Percentiles rank a stretch among this genome's conserved stretches.
Conservation (phyloP, 2,888 invertebrate genomes). For the Pegoplata infirma region DNA sequence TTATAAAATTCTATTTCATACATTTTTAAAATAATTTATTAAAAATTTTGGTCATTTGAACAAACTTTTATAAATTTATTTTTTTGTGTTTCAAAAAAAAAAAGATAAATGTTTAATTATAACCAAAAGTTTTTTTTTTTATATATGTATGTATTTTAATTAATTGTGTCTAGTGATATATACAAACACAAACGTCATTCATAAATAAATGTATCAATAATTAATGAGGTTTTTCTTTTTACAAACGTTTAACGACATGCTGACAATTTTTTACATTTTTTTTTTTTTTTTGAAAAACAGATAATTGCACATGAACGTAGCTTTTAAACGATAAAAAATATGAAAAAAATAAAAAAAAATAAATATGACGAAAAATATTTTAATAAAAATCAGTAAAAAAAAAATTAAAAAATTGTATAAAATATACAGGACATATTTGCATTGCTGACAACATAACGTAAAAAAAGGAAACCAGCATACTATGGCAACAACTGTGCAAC, state of each 20-base stretch:
- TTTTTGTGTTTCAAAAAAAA: too few species aligned
- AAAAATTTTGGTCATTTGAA: too few species aligned
- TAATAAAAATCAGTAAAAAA: too few species aligned
- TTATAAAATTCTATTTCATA: too few species aligned
- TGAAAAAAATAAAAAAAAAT: neutral
- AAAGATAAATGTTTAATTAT: too few species aligned
- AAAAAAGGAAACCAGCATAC: neutral
- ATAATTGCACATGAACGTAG: neutral
- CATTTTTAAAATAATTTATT: too few species aligned
- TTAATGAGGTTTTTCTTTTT: neutral
- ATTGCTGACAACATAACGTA: neutral
- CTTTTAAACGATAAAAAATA: neutral
- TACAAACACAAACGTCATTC: neutral
- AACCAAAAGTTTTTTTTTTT: too few species aligned
- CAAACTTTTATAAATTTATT: too few species aligned
- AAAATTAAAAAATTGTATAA: neutral
- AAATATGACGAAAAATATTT: neutral
- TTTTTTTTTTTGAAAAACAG: neutral
- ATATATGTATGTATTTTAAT: neutral
- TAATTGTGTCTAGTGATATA: neutral
- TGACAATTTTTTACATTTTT: too few species aligned
- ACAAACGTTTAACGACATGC: neutral
- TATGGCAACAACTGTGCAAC: too few species aligned
- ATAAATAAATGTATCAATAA: neutral
- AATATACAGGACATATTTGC: neutral